phyloP scores from a whole-genome alignment of 1,140 invertebrate species.

The Leucophenga varia region DNA sequence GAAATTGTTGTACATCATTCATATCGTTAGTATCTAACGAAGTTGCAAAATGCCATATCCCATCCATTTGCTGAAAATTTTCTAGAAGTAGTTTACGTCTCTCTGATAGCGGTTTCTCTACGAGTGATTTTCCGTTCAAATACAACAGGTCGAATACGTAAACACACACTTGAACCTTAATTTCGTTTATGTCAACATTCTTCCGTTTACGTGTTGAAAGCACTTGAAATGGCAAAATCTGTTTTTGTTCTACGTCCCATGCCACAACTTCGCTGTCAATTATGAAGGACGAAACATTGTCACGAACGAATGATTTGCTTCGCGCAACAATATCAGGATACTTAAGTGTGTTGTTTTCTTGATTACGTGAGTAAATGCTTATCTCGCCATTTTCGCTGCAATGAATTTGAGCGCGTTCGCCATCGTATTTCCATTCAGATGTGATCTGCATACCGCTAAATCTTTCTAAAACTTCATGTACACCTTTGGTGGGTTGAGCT shows the following conservation, averaged over 20 bases:
- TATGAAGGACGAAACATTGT: constrained; percentile 79
- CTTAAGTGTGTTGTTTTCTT: constrained; percentile 97
- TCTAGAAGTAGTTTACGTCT: constrained; percentile 74
- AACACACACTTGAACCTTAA: constrained; percentile 96
- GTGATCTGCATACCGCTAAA: constrained; percentile 94
- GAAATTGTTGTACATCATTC: constrained; percentile 92
- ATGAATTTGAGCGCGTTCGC: constrained; percentile 96
- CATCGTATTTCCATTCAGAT: constrained; percentile 99
- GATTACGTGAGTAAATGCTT: constrained; percentile 92
- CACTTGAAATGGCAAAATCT: constrained; percentile 96
- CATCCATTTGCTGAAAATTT: constrained; percentile 76
- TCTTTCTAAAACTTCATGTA: constrained; percentile 84
- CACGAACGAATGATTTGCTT: constrained; percentile 64
- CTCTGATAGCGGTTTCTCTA: constrained; percentile 75
- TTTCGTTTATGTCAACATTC: constrained; percentile 84
- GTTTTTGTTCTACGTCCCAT: constrained; percentile 86
- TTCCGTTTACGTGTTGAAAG: constrained; percentile 95
- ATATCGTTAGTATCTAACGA: constrained; percentile 80
- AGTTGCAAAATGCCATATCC: constrained; percentile 87
- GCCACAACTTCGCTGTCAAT: constrained; percentile 97
- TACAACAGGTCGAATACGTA: constrained; percentile 98
- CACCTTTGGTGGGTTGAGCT: constrained; percentile 94
- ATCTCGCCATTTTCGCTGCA: constrained; percentile 68
- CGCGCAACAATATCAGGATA: constrained; percentile 94
- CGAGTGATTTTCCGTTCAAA: constrained; percentile 86